A percentile compares a stretch with the other conserved stretches of the same genome.
phyloP scores from a whole-genome alignment of 2,888 invertebrate species.

The Halictus ligatus region DNA sequence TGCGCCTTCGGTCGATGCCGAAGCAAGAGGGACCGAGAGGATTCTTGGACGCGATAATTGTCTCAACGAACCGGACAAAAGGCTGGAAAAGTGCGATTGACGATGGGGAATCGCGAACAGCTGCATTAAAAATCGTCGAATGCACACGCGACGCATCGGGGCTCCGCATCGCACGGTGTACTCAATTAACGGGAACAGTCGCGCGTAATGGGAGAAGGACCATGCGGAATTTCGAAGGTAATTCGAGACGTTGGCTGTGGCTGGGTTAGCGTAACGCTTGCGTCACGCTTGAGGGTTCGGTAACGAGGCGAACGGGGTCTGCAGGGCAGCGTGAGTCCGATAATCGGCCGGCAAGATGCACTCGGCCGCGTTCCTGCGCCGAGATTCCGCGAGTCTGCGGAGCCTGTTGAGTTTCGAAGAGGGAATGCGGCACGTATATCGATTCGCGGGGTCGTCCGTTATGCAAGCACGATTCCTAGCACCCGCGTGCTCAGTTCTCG shows the following conservation, averaged over 20 bases:
- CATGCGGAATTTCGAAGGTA: slow-evolving; percentile 33
- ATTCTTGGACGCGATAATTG: neutral
- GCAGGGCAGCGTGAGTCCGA: slow-evolving; percentile 45
- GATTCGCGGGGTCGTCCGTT: slow-evolving; percentile 61
- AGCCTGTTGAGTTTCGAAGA: slow-evolving; percentile 36
- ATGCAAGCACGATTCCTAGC: slow-evolving; percentile 64
- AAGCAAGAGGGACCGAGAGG: neutral
- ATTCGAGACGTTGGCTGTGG: slow-evolving; percentile 21
- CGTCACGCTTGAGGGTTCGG: slow-evolving; percentile 41
- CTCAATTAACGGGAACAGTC: slow-evolving; percentile 50
- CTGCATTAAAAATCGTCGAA: neutral
- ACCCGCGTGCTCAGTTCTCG: slow-evolving; percentile 51
- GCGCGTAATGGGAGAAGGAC: slow-evolving; percentile 49
- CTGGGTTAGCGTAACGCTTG: neutral
- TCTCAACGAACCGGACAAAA: neutral
- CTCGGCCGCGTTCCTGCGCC: slow-evolving; percentile 44
- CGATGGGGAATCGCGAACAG: neutral
- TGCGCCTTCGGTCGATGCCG: slow-evolving; percentile 7
- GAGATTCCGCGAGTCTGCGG: slow-evolving; percentile 25
- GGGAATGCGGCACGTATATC: slow-evolving; percentile 49
- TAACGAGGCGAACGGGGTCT: slow-evolving; percentile 57
- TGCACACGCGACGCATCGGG: neutral
- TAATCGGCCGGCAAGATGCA: slow-evolving; percentile 61
- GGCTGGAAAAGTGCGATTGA: neutral
- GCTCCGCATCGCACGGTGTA: neutral